These are phyloP conservation scores for Manis crassicaudata DNA, from an alignment of 2,797 vertebrate species.

Conservation along the genomic window DNA sequence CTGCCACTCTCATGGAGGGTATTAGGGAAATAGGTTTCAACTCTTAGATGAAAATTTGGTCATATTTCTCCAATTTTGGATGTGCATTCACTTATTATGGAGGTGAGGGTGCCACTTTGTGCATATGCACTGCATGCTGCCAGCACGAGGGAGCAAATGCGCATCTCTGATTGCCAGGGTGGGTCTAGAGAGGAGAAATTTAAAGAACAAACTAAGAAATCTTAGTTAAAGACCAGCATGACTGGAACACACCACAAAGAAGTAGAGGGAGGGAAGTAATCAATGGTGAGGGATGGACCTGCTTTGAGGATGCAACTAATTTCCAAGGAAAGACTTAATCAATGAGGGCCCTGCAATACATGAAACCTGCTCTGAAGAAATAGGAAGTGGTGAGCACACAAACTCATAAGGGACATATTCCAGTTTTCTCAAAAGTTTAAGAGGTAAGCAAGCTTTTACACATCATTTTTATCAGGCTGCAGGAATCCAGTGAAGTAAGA, in stretches of 20 bases:
- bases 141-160: neutral
- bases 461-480: neutral
- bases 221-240: slow-evolving; percentile 74
- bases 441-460: neutral
- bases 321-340: slow-evolving; percentile 61
- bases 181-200: slow-evolving; percentile 46
- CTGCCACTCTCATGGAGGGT: neutral
- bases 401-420: neutral
- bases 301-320: slow-evolving; percentile 73
- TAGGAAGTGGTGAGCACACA: slow-evolving; percentile 35
- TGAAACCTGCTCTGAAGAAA: slow-evolving; percentile 34
- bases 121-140: neutral
- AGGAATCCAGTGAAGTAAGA: neutral
- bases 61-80: neutral
- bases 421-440: neutral
- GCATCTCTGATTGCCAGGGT: neutral
- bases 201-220: neutral
- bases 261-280: slow-evolving; percentile 68
- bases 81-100: neutral
- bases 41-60: neutral
- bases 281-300: slow-evolving; percentile 69
- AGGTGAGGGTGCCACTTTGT: neutral
- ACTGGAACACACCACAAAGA: slow-evolving; percentile 65
- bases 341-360: slow-evolving; percentile 22
- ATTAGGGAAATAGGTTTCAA: neutral